Evolutionary conservation across 2,797 vertebrate genomes (phyloP).

Genomic region (Gymnothorax reevesii): DNA sequence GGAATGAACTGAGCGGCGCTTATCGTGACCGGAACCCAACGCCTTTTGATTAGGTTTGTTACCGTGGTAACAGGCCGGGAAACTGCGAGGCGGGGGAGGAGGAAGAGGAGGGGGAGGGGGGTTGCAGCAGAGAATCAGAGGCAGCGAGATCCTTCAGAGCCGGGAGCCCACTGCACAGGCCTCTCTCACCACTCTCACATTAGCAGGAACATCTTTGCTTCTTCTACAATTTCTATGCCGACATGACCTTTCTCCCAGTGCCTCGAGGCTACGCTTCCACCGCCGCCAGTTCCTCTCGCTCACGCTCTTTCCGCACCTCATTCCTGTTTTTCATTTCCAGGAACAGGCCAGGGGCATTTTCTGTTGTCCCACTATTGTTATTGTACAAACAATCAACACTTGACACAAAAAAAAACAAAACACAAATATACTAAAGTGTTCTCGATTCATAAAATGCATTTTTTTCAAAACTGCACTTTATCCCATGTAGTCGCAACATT

Average conservation of each 20-base stretch:
- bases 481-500: neutral
- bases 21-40: conserved; percentile 47
- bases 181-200: neutral
- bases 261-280: neutral
- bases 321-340: neutral
- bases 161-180: neutral
- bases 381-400: neutral
- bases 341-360: neutral
- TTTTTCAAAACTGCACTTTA: neutral
- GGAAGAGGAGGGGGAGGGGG: neutral
- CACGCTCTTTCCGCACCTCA: neutral
- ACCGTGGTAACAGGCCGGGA: conserved; percentile 70
- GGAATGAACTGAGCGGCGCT: conserved; percentile 25
- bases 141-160: neutral
- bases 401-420: neutral
- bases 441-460: neutral
- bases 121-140: no score
- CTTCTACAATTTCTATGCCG: neutral
- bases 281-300: neutral
- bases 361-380: neutral
- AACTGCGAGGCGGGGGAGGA: conserved; percentile 41
- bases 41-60: conserved; percentile 64
- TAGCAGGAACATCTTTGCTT: neutral
- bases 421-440: neutral
- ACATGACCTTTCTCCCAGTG: neutral